Evolutionary conservation across 2,888 invertebrate species (phyloP), one percentile per base, ranked within the genome.

Genomic region (Eueremaeus valkanovi): DNA sequence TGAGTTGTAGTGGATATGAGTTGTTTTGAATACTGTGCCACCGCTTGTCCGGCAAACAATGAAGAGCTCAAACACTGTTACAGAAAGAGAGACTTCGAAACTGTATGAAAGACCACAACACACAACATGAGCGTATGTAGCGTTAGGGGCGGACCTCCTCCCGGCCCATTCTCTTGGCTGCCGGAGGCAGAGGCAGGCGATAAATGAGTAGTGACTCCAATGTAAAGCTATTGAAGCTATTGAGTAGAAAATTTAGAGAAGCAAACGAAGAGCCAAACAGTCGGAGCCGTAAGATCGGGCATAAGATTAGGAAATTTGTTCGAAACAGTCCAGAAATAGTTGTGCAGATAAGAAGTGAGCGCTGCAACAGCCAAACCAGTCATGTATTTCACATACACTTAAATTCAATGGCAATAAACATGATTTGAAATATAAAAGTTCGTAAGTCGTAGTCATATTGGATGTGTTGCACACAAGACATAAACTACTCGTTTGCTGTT

Each of bases 31-130:
- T 27, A n/a, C 16, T 58, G 58, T 31, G 31, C 36, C 66, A 66
- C 66, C 33, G 33, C 36, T 66, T 66, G 36, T 66, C 58, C 58
- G 58, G 58, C 66, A n/a, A 55, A 66, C 66, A 66, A 66, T 66
- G 66, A 66, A 66, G 66, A 66, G 66, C 66, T 66, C 66, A 66
- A 58, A 58, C n/a, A n/a, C n/a, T n/a, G n/a, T n/a, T n/a, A n/a
- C n/a, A n/a, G n/a, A 58, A 29, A 58, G 16, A 18, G 58, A 21
- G n/a, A 40, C 66, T 66, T 29, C 16, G 66, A 40, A 21, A 66
- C n/a, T 40, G 40, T 40, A 36, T 66, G 36, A 66, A 66, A 58
- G 58, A 58, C 6, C 58, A 58, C 6, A 58, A n/a, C n/a, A n/a
- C n/a, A n/a, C n/a, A n/a, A n/a, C n/a, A n/a, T n/a, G n/a, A n/a